Conservation (phyloP, 1,140 invertebrate genomes). For the Drosophila repleta region DNA sequence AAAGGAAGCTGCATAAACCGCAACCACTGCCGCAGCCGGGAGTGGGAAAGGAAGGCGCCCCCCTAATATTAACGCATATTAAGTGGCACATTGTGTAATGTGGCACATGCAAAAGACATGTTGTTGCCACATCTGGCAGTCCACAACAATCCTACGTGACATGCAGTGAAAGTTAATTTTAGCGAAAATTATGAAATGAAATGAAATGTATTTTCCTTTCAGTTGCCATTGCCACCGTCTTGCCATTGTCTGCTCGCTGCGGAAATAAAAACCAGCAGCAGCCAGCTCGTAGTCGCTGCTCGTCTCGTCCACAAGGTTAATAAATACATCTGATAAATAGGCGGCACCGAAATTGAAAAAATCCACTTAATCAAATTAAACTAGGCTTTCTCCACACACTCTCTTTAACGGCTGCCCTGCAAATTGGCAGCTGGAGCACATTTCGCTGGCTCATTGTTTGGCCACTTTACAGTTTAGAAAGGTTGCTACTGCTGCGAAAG, state of each 20-base stretch:
- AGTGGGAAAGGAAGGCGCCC: slow-evolving; percentile 43
- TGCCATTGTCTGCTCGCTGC: slow-evolving; percentile 43
- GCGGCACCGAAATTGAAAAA: slow-evolving; percentile 26
- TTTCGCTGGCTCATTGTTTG: slow-evolving; percentile 64
- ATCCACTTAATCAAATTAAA: slow-evolving; percentile 61
- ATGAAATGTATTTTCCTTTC: slow-evolving; percentile 77
- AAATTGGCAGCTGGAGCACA: slow-evolving; percentile 51
- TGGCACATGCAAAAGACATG: slow-evolving; percentile 40
- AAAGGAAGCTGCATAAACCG: slow-evolving; percentile 45
- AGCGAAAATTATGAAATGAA: slow-evolving; percentile 75
- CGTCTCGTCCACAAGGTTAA: slow-evolving; percentile 41
- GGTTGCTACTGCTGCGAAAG: slow-evolving; percentile 34
- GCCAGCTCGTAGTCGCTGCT: neutral
- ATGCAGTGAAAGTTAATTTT: slow-evolving; percentile 78
- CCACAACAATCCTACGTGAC: slow-evolving; percentile 67
- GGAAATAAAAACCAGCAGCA: slow-evolving; percentile 49
- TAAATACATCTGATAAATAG: slow-evolving; percentile 50
- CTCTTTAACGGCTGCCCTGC: slow-evolving; percentile 27
- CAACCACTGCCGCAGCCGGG: slow-evolving; percentile 39
- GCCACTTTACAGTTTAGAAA: slow-evolving; percentile 63
- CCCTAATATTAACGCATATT: slow-evolving; percentile 50
- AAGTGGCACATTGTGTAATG: slow-evolving; percentile 48
- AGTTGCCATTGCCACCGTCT: slow-evolving; percentile 51
- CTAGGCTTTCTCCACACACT: slow-evolving; percentile 40
- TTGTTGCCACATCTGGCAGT: slow-evolving; percentile 34